These are phyloP conservation scores for Petrolisthes manimaculis DNA, from an alignment of 2,888 invertebrate species.

Conservation along the genomic window DNA sequence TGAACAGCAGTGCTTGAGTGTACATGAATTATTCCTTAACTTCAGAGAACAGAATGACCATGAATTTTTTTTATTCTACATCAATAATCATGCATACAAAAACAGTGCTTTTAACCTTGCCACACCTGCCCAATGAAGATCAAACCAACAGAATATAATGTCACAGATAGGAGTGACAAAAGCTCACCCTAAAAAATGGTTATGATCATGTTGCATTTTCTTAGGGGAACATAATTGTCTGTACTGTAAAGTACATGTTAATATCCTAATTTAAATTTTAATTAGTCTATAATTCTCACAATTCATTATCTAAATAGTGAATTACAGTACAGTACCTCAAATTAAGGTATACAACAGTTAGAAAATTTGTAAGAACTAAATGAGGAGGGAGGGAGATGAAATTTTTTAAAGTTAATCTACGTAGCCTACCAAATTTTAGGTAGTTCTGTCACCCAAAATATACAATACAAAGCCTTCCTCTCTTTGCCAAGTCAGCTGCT, in stretches of 20 bases:
- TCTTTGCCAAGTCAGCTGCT: neutral
- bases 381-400: too few relatives aligned
- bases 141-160: neutral
- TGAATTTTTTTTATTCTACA: neutral
- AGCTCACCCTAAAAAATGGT: neutral
- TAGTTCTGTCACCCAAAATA: neutral
- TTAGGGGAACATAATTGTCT: too few relatives aligned
- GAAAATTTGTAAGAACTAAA: too few relatives aligned
- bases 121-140: slow-evolving; percentile 7
- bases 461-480: neutral
- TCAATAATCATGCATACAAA: slow-evolving; percentile 14
- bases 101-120: neutral
- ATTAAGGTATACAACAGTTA: too few relatives aligned
- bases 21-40: neutral
- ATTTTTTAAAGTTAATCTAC: too few relatives aligned
- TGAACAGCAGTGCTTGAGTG: slow-evolving; percentile 18
- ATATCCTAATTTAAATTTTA: too few relatives aligned
- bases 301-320: too few relatives aligned
- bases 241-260: too few relatives aligned
- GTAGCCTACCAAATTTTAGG: neutral
- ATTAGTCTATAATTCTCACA: too few relatives aligned
- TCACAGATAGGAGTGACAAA: neutral
- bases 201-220: neutral
- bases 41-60: slow-evolving; percentile 5
- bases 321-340: too few relatives aligned